Conservation (phyloP, 2,113 vertebrate species). For the Lagopus leucura region DNA sequence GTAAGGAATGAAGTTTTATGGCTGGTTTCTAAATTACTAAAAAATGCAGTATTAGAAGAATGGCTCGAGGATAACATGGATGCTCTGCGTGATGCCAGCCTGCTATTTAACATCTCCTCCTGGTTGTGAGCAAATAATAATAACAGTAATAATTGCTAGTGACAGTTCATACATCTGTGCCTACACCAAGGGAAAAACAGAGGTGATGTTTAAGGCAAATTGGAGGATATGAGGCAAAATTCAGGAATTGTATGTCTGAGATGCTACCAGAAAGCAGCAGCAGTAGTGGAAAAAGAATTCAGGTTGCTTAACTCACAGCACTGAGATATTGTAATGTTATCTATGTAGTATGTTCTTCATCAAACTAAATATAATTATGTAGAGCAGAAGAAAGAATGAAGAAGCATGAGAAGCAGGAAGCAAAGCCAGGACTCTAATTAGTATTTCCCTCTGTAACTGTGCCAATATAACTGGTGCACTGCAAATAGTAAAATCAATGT, state of each 20-base stretch:
- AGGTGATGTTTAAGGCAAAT: not conserved
- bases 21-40: not conserved
- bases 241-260: not conserved
- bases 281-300: not conserved
- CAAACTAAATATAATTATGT: not conserved
- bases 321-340: not conserved
- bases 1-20: not conserved
- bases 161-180: not conserved
- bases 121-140: not conserved
- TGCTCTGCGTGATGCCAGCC: not conserved
- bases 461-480: not conserved
- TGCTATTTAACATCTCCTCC: not conserved
- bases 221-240: not conserved
- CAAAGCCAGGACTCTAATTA: not conserved
- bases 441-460: not conserved
- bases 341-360: not conserved
- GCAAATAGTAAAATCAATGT: not conserved
- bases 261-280: not conserved
- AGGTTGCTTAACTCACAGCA: not conserved
- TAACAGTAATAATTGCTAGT: not conserved
- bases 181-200: not conserved
- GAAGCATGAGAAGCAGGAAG: not conserved
- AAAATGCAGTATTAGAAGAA: not conserved
- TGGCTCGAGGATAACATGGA: not conserved
- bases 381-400: not conserved